Evolutionary conservation across 2,888 invertebrate genomes (phyloP), one percentile per base, ranked within the genome.

Genomic region (Drosophila pseudotakahashii): DNA sequence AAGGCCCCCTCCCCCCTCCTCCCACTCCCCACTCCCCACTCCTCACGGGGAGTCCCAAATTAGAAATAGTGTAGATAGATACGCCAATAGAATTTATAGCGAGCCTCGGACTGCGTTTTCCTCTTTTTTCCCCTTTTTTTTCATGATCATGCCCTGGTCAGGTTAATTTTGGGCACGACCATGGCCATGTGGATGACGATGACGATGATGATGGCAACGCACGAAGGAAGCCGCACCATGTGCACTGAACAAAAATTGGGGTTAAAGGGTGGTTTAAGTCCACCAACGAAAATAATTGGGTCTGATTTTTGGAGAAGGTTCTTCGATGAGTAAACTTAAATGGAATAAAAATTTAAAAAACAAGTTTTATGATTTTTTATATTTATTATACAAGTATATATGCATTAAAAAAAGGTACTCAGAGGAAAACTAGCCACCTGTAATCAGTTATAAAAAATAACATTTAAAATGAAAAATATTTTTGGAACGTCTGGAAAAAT

Each of bases 41-140:
- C 30, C 47, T 30, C 51, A 58, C 44, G 67, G 69, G 62, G 42
- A 59, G 70, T 69, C 44, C 84, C 83, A 88, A 88, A 88, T 88
- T 88, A 88, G 88, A 88, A 88, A 85, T 79, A 83, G 85, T 88
- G 89, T 88, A 85, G 85, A 88, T 81, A 87, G 88, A 86, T 84
- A 81, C 87, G 78, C 77, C 81, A 84, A 88, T 86, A 81, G 88
- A 87, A 85, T 86, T 87, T 87, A 86, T 86, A 85, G 85, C 76
- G 76, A 58, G 50, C 48, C 64, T 50, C 54, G 53, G 54, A 54
- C 64, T 54, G 64, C 64, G 48, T 50, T 54, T 50, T 54, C 53
- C 53, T 62, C 48, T 47, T 54, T 41, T 47, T 54, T n/a, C 54
- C 26, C 26, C 26, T 34, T 36, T 26, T 26, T 66, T 63, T 59